These are phyloP conservation scores for Dendrolimus punctatus DNA, from an alignment of 1,140 invertebrate species.

Conservation along the genomic window DNA sequence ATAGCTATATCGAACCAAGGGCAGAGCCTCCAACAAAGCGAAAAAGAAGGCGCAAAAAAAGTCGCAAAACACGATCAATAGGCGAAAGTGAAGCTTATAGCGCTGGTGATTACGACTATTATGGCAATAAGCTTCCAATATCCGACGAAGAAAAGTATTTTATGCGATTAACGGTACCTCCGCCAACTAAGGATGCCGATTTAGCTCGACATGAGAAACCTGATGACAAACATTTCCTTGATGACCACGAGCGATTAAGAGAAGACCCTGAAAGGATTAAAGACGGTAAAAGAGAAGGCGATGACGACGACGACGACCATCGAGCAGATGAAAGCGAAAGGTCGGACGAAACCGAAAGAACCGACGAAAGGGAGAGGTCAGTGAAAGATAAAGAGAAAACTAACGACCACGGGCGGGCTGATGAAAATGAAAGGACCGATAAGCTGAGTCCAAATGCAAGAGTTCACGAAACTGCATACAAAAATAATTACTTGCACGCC, in stretches of 20 bases:
- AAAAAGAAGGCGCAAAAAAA: slow-evolving; percentile 43
- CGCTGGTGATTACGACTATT: slow-evolving; percentile 54
- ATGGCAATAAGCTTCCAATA: slow-evolving; percentile 40
- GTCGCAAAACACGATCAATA: slow-evolving; percentile 29
- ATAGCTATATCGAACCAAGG: slow-evolving; percentile 21
- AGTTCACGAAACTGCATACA: slow-evolving; percentile 42
- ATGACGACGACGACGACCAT: slow-evolving; percentile 4
- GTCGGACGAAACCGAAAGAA: slow-evolving; percentile 11
- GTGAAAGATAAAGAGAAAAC: slow-evolving; percentile 27
- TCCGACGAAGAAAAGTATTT: slow-evolving; percentile 47
- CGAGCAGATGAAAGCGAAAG: slow-evolving; percentile 11
- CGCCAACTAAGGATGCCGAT: slow-evolving; percentile 37
- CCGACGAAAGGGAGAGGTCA: slow-evolving; percentile 13
- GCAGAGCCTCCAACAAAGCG: slow-evolving; percentile 34
- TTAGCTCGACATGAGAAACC: slow-evolving; percentile 32
- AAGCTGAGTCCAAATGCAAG: slow-evolving; percentile 44
- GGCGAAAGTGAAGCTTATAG: slow-evolving; percentile 22
- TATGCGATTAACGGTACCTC: slow-evolving; percentile 30
- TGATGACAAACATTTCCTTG: slow-evolving; percentile 33
- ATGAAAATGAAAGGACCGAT: slow-evolving; percentile 41
- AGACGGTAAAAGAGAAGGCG: slow-evolving; percentile 9
- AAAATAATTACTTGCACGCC: slow-evolving; percentile 44
- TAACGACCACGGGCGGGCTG: slow-evolving; percentile 29
- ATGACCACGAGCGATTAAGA: slow-evolving; percentile 36
- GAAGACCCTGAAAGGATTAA: slow-evolving; percentile 23